Conservation (phyloP, 2,113 vertebrate species). For the Raphicerus campestris region DNA sequence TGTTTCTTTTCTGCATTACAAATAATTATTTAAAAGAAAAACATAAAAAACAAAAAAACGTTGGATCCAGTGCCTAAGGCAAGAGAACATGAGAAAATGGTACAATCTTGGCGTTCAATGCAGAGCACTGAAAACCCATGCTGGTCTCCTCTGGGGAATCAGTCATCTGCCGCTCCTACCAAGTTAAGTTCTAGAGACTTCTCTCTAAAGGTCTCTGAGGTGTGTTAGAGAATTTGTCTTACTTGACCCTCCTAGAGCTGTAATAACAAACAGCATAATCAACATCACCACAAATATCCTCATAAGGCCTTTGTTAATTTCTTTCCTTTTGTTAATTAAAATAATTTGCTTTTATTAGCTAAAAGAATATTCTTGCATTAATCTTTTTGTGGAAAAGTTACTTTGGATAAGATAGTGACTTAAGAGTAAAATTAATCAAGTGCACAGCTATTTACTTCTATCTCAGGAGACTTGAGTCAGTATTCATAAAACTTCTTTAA, state of each 20-base stretch:
- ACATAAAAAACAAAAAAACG: neutral
- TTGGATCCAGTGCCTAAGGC: neutral
- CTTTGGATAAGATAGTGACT: neutral
- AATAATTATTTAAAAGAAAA: neutral
- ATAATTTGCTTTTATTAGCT: neutral
- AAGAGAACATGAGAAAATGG: neutral
- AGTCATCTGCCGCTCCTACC: neutral
- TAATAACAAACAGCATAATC: neutral
- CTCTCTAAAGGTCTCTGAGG: neutral
- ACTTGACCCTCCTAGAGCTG: neutral
- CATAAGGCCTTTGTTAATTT: neutral
- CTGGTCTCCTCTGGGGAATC: neutral
- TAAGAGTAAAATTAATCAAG: constrained; percentile 33
- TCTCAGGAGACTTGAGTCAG: neutral
- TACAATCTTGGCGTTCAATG: neutral
- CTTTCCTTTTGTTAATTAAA: neutral
- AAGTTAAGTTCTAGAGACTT: neutral
- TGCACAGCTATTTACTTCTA: neutral
- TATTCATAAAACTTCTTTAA: constrained; percentile 17
- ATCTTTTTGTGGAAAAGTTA: neutral
- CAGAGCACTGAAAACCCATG: neutral
- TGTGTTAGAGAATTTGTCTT: neutral
- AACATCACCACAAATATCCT: neutral
- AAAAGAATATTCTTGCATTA: neutral
- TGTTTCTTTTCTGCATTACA: neutral